Evolutionary conservation across 1,140 invertebrate genomes (phyloP), one percentile per base, ranked within the genome.

Genomic region (Ceratitis capitata): DNA sequence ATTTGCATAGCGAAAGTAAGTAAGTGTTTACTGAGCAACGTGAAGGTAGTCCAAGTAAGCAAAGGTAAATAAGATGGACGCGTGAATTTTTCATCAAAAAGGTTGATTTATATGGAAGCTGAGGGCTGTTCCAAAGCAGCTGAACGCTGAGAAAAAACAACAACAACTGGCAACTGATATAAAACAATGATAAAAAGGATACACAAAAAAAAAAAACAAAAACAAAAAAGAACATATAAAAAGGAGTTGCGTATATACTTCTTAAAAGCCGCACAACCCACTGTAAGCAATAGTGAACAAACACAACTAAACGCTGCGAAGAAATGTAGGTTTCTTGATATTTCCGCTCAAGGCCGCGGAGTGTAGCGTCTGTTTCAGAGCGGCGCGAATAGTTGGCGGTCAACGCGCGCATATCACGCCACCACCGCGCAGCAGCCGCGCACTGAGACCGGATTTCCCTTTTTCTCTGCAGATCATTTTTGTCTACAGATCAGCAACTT

Each of bases 1-100:
- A 78, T 47, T 78, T 78, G 69, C 69, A 78, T 78, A 78, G 69
- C 69, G 69, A 78, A 78, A 78, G 69, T 78, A 12, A 45, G 14
- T 69, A n/a, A n/a, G n/a, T n/a, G n/a, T n/a, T n/a, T n/a, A n/a
- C n/a, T n/a, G 51, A 53, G 56, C 26, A 26, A 29, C 3, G n/a
- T 61, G 26, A 29, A 61, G 56, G 56, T 9, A 9, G n/a, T n/a
- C n/a, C 9, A 29, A 32, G 10, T 3, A 14, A 16, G 12, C n/a
- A n/a, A n/a, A n/a, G n/a, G n/a, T n/a, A n/a, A 47, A 9, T 47
- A 14, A 29, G 23, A 61, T 16, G 61, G 61, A 69, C 16, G 61
- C 16, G 32, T 9, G 32, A 3, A 32, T n/a, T 35, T 69, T 39
- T 35, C 19, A 64, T 64, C 29, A 16, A n/a, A 35, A 64, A 64